Evolutionary conservation across 2,113 vertebrate genomes (phyloP).

Genomic region (Zootoca vivipara): DNA sequence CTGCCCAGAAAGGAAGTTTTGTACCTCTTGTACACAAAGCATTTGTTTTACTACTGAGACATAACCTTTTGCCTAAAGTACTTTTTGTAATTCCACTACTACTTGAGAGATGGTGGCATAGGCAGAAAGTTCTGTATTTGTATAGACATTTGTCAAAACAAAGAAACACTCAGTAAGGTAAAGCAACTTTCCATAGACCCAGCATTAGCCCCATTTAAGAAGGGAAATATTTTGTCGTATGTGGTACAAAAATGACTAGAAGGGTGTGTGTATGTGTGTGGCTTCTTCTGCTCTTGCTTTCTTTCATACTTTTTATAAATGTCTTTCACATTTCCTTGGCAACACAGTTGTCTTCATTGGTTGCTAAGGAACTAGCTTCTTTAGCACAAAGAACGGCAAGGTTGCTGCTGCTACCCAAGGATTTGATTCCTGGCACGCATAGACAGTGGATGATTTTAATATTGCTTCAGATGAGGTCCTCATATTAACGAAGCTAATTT

Average conservation of each 20-base stretch:
- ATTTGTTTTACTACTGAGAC: background rate
- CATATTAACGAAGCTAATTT: constrained; percentile 51
- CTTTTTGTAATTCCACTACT: background rate
- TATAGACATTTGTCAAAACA: background rate
- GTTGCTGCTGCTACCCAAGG: constrained; percentile 74
- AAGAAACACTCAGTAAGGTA: background rate
- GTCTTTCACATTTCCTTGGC: constrained; percentile 83
- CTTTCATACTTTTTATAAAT: constrained; percentile 75
- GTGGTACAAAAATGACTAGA: background rate
- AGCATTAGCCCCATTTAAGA: constrained; percentile 9
- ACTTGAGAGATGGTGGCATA: background rate
- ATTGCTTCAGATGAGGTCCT: constrained; percentile 50
- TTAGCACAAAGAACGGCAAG: constrained; percentile 76
- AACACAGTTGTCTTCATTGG: constrained; percentile 83
- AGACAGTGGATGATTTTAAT: constrained; percentile 56
- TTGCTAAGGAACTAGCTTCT: constrained; percentile 92
- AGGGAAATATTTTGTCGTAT: background rate
- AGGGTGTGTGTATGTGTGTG: constrained; percentile 37
- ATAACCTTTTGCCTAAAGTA: background rate
- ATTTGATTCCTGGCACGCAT: constrained; percentile 77
- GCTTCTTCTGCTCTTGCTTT: constrained; percentile 66
- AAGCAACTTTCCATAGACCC: background rate
- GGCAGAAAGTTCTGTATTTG: background rate
- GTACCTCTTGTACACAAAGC: no score
- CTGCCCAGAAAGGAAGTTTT: no score